phyloP scores from a whole-genome alignment of 2,797 vertebrate genomes.

The Eupleurogrammus muticus region DNA sequence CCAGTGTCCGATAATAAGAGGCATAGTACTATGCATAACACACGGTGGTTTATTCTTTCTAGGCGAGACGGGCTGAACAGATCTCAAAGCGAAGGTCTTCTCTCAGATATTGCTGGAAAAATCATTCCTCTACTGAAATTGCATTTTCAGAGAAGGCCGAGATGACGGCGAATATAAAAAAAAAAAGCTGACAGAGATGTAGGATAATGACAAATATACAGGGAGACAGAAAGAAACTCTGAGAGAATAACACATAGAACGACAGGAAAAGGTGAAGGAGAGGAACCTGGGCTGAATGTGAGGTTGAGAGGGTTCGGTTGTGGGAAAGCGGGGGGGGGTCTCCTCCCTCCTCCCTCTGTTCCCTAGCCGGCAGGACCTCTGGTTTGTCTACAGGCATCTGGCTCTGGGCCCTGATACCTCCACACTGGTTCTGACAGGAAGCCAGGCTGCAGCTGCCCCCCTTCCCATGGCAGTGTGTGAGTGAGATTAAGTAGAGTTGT shows the following conservation, averaged over 20 bases:
- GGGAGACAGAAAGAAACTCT: conserved; percentile 18
- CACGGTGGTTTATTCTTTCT: background rate
- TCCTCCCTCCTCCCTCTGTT: conserved; percentile 27
- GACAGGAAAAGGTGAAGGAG: conserved; percentile 21
- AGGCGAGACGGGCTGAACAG: background rate
- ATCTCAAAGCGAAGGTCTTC: background rate
- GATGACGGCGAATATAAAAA: background rate
- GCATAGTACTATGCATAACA: background rate
- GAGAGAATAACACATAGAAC: conserved; percentile 31
- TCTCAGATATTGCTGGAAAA: conserved; percentile 25
- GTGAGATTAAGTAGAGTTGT: conserved; percentile 23
- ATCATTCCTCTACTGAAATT: background rate
- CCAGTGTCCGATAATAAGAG: background rate
- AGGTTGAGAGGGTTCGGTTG: conserved; percentile 45
- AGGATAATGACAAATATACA: conserved; percentile 5
- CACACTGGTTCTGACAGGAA: conserved; percentile 56
- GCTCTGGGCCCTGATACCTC: conserved; percentile 52
- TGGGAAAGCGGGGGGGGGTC: background rate
- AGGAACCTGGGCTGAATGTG: conserved; percentile 27
- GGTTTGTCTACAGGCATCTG: conserved; percentile 75
- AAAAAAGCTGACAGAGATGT: background rate
- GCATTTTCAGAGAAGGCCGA: conserved; percentile 7
- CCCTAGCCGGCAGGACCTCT: conserved; percentile 56
- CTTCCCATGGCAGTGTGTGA: conserved; percentile 30
- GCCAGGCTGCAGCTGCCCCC: conserved; percentile 46